Evolutionary conservation across 2,888 invertebrate species (phyloP).

Genomic region (Hydrotaea diabolus): DNA sequence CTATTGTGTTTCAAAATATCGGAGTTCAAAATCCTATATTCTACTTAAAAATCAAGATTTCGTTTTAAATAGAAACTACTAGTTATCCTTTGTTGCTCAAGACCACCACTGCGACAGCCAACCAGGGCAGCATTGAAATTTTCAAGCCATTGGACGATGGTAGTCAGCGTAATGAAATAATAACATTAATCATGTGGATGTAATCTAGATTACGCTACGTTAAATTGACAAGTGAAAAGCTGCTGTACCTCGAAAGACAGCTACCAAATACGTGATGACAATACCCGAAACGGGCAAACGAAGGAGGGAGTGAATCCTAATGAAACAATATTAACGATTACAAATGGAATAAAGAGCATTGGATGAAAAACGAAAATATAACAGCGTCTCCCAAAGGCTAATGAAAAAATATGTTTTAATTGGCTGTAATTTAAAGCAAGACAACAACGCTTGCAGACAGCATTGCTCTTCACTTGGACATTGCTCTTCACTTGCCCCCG

Average conservation of each 20-base stretch:
- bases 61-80: no score
- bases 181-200: not conserved
- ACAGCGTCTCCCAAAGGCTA: not conserved
- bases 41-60: no score
- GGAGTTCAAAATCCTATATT: no score
- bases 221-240: not conserved
- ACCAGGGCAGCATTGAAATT: not conserved
- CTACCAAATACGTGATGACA: not conserved
- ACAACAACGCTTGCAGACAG: not conserved
- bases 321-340: slow-evolving; percentile 21
- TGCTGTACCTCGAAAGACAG: not conserved
- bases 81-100: no score
- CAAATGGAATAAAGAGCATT: not conserved
- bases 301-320: slow-evolving; percentile 8
- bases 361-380: not conserved
- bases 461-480: not conserved
- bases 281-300: not conserved
- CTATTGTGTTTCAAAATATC: no score
- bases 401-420: not conserved
- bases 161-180: not conserved
- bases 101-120: no score
- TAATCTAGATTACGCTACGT: not conserved
- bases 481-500: not conserved
- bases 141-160: not conserved
- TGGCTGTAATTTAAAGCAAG: not conserved